phyloP scores from a whole-genome alignment of 2,797 vertebrate species.

The Cottoperca gobio region DNA sequence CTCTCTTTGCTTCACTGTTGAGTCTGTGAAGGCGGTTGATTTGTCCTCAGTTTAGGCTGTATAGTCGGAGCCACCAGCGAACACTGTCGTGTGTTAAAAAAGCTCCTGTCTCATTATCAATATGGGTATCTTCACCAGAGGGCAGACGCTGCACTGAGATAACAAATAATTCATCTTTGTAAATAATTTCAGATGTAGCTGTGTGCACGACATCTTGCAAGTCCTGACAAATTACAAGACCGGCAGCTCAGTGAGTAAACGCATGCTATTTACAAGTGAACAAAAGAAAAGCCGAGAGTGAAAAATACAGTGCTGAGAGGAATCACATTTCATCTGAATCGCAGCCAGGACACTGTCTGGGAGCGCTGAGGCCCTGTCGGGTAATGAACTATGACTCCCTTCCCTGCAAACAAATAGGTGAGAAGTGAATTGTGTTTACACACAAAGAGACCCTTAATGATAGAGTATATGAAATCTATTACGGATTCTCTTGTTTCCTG shows the following conservation, averaged over 20 bases:
- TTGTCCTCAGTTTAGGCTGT: background rate
- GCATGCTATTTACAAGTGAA: slow-evolving; percentile 63
- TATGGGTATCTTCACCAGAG: slow-evolving; percentile 61
- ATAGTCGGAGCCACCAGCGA: background rate
- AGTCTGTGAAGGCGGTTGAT: background rate
- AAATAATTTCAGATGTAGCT: slow-evolving; percentile 56
- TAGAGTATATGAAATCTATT: slow-evolving; percentile 71
- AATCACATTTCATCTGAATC: slow-evolving; percentile 64
- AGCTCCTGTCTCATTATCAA: slow-evolving; percentile 59
- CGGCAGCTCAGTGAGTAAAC: slow-evolving; percentile 45
- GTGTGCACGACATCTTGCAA: slow-evolving; percentile 36
- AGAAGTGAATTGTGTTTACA: slow-evolving; percentile 60
- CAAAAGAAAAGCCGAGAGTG: slow-evolving; percentile 56
- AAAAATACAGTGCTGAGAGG: slow-evolving; percentile 43
- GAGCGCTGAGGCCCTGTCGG: slow-evolving; percentile 22
- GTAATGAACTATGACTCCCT: slow-evolving; percentile 66
- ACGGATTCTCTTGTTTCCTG: slow-evolving; percentile 66
- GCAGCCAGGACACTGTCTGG: slow-evolving; percentile 46
- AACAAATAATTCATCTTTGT: slow-evolving; percentile 64
- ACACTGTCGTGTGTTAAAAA: slow-evolving; percentile 25
- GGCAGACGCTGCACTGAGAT: slow-evolving; percentile 45
- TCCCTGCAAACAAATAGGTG: slow-evolving; percentile 66
- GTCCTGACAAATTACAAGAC: slow-evolving; percentile 62
- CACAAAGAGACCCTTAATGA: slow-evolving; percentile 69
- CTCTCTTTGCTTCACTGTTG: slow-evolving; percentile 1